Evolutionary conservation across 2,888 invertebrate species (phyloP).

Genomic region (Drosophila mimica): DNA sequence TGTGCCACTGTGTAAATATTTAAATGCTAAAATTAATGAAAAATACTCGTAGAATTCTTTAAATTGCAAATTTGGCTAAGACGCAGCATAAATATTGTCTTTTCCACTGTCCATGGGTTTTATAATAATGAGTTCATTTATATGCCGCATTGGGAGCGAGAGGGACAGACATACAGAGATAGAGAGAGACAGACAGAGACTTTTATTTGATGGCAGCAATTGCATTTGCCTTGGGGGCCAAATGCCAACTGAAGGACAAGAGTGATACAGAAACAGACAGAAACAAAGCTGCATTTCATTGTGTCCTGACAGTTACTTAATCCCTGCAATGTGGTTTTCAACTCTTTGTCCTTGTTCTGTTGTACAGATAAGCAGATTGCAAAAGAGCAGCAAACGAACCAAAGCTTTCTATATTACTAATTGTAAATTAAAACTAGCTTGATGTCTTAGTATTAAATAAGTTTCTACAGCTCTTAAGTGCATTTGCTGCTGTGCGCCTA

Average conservation of each 20-base stretch:
- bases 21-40: slow-evolving; percentile 77
- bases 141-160: slow-evolving; percentile 60
- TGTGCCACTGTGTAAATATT: slow-evolving; percentile 75
- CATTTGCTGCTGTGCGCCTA: slow-evolving; percentile 21
- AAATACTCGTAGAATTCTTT: slow-evolving; percentile 69
- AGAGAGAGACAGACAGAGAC: slow-evolving; percentile 1
- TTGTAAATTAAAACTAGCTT: slow-evolving; percentile 24
- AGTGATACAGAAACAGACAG: slow-evolving; percentile 6
- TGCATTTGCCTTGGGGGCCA: slow-evolving; percentile 32
- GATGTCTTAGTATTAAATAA: neutral
- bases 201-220: slow-evolving; percentile 44
- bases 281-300: slow-evolving; percentile 34
- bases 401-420: slow-evolving; percentile 31
- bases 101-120: slow-evolving; percentile 33
- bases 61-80: slow-evolving; percentile 61
- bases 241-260: neutral
- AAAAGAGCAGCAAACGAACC: slow-evolving; percentile 3
- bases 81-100: slow-evolving; percentile 66
- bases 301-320: slow-evolving; percentile 46
- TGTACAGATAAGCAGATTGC: neutral
- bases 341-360: slow-evolving; percentile 21
- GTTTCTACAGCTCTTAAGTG: neutral
- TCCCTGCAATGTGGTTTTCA: slow-evolving; percentile 30
- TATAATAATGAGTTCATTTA: slow-evolving; percentile 78
- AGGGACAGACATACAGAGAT: neutral